Conservation (phyloP, 2,113 vertebrate species). For the Abramis brama region DNA sequence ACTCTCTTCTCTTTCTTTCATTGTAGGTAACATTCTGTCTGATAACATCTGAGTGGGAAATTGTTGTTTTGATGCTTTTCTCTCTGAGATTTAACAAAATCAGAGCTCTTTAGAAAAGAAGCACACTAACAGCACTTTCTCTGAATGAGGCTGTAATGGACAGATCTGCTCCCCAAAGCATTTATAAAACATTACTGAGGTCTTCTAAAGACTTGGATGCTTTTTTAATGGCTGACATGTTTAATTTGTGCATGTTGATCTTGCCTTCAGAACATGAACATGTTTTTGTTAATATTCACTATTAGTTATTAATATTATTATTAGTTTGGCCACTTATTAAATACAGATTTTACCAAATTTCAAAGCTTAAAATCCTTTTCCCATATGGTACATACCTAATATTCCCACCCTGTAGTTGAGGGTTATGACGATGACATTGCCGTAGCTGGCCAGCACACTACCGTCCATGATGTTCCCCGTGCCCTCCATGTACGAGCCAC, state of each 20-base stretch:
- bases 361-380: neutral
- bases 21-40: neutral
- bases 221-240: neutral
- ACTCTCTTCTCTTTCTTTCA: neutral
- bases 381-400: constrained; percentile 79
- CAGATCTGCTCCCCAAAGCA: constrained; percentile 6
- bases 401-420: constrained; percentile 98
- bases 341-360: neutral
- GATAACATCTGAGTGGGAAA: neutral
- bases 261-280: neutral
- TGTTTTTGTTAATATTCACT: neutral
- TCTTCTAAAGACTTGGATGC: neutral
- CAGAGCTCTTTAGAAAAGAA: constrained; percentile 24
- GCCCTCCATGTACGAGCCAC: constrained; percentile 98
- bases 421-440: constrained; percentile 96
- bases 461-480: constrained; percentile 98
- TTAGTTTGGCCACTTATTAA: neutral
- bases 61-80: neutral
- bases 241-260: neutral
- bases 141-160: neutral
- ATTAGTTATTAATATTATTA: too few species aligned
- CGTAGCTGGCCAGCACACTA: constrained; percentile 95
- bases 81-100: neutral
- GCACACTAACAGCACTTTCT: constrained; percentile 3
- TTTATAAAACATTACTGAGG: constrained; percentile 25